Evolutionary conservation across 2,797 vertebrate species (phyloP), one percentile per base, ranked within the genome.

Genomic region (Acomys russatus): DNA sequence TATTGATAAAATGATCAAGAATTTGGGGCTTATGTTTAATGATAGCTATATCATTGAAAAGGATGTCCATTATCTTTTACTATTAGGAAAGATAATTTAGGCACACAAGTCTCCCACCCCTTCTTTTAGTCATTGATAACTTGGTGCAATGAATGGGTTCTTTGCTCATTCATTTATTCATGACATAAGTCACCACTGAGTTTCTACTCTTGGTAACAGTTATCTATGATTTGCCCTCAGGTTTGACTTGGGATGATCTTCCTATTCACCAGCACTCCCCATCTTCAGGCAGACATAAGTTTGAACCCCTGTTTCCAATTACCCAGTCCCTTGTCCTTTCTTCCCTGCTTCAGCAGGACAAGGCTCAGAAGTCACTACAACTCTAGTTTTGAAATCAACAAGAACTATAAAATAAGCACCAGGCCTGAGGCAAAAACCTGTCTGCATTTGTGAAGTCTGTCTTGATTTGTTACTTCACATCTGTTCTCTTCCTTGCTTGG

Each of bases 371-470:
- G 71, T 78, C 63, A 64, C 49, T 88, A 88, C 84, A 66, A 77
- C 84, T 84, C 18, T 30, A 44, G 76, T 82, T 88, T 85, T 80
- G 61, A 82, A 88, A 74, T 77, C 87, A 88, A 82, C 35, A 92
- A 76, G 84, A 96, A 82, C 25, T 94, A 30, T 94, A 73, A 73
- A 77, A 93, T 94, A 83, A 88, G 70, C 5, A 25, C 33, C 22
- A 2, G 35, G 74, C 90, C 84, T 5, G 77, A 95, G 84, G 93
- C 93, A 68, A 92, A 97, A 92, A 86, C 85, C 85, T 96, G 92
- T 83, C 54, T 94, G 77, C 49, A 8, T 0, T 14, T n/a, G 28
- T 25, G 71, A 25, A 23, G 7, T 74, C 82, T n/a, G 33, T 54
- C 92, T 85, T 56, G 1, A 71, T 88, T 93, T 66, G 30, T 92